Evolutionary conservation across 2,113 vertebrate genomes (phyloP).

Genomic region (Todiramphus saurophagus): DNA sequence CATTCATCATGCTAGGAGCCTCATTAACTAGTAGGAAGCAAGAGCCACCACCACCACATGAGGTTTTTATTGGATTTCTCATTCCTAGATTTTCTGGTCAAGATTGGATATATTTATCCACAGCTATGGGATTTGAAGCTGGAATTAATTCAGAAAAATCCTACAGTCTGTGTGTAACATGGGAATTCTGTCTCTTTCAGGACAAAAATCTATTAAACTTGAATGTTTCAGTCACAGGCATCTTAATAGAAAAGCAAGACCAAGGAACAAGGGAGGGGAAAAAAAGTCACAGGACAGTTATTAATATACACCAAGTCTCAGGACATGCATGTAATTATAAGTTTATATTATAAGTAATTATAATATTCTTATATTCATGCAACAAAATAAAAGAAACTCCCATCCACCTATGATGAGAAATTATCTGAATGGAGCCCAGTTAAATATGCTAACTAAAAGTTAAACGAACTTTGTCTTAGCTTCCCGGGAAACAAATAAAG

Average conservation of each 20-base stretch:
- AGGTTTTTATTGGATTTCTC: constrained; percentile 42
- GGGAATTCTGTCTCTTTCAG: constrained; percentile 58
- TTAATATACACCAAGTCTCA: constrained; percentile 58
- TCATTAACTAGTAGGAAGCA: constrained; percentile 37
- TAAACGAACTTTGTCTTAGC: not conserved
- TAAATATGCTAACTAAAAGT: not conserved
- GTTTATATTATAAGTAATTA: not conserved
- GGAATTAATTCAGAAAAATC: constrained; percentile 63
- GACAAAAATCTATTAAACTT: constrained; percentile 64
- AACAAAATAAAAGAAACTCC: constrained; percentile 24
- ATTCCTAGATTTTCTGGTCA: constrained; percentile 47
- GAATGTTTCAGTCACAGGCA: constrained; percentile 34
- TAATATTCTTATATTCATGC: constrained; percentile 9
- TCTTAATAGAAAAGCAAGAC: constrained; percentile 64
- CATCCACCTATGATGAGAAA: not conserved
- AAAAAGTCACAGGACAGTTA: constrained; percentile 52
- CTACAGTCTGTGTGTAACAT: not conserved
- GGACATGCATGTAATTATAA: constrained; percentile 46
- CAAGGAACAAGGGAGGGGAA: constrained; percentile 37
- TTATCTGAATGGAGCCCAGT: not conserved
- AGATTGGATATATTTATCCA: constrained; percentile 63
- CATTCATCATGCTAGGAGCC: not conserved
- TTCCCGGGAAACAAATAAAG: not conserved
- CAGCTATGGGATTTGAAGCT: constrained; percentile 50
- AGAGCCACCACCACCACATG: not conserved